Percentiles rank a stretch among this genome's conserved stretches.
Evolutionary conservation across 2,888 invertebrate species (phyloP).

Genomic region (Carterocephalus palaemon): DNA sequence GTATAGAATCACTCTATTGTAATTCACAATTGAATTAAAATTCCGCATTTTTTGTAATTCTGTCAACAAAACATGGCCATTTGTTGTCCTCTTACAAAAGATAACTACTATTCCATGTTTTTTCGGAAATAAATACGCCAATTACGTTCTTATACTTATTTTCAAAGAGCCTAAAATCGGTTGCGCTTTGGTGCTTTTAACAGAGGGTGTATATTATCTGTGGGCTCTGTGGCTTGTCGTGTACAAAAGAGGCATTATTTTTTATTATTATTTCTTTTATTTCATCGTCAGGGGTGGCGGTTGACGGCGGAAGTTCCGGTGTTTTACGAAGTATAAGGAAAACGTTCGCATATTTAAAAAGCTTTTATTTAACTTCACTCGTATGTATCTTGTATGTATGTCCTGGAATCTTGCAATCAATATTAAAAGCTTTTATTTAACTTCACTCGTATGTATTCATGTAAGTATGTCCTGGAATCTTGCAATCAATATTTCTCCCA

Average conservation of each 20-base stretch:
- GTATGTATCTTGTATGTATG: no score
- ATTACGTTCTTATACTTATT: background rate
- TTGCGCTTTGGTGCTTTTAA: slow-evolving; percentile 26
- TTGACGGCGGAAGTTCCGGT: slow-evolving; percentile 35
- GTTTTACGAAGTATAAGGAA: slow-evolving; percentile 32
- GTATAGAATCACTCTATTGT: slow-evolving; percentile 47
- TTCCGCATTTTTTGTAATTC: slow-evolving; percentile 36
- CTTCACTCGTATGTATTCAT: no score
- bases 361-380: no score
- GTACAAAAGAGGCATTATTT: slow-evolving; percentile 41
- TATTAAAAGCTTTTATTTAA: no score
- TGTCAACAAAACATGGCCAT: slow-evolving; percentile 22
- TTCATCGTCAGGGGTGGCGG: slow-evolving; percentile 48
- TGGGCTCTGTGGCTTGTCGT: slow-evolving; percentile 17
- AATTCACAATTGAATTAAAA: slow-evolving; percentile 53
- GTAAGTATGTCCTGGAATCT: no score
- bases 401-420: no score
- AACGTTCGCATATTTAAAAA: slow-evolving; percentile 15
- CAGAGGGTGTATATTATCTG: slow-evolving; percentile 28
- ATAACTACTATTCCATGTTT: slow-evolving; percentile 20
- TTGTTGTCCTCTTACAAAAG: slow-evolving; percentile 21
- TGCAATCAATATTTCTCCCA: no score
- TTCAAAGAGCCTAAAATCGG: slow-evolving; percentile 1
- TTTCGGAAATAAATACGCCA: background rate
- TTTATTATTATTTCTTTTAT: slow-evolving; percentile 61